A percentile compares a stretch with the other conserved stretches of the same genome.
phyloP scores from a whole-genome alignment of 1,140 invertebrate species.

The Drosophila insularis region DNA sequence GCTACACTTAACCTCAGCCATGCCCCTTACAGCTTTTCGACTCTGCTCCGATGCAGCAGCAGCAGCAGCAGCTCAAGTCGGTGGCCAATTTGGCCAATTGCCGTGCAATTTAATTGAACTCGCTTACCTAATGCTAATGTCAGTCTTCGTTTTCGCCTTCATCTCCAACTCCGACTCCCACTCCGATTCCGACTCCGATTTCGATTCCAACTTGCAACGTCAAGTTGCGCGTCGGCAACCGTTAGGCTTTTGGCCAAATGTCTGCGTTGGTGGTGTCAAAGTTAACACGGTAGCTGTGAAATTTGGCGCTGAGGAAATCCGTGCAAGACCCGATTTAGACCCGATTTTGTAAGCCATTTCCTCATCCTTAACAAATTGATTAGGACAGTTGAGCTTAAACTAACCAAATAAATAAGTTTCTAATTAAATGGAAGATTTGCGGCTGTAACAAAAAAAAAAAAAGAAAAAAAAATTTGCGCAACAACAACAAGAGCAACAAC shows the following conservation, averaged over 20 bases:
- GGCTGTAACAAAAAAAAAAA: conserved; percentile 22
- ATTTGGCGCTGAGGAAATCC: conserved; percentile 76
- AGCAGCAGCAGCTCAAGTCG: conserved; percentile 41
- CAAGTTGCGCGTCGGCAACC: not conserved
- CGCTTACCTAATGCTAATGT: conserved; percentile 76
- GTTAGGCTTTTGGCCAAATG: not conserved
- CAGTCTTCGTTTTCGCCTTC: conserved; percentile 32
- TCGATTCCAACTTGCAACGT: too few relatives aligned
- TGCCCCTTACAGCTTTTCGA: conserved; percentile 30
- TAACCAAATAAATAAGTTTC: conserved; percentile 78
- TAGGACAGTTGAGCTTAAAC: conserved; percentile 68
- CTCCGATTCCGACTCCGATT: too few relatives aligned
- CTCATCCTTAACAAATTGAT: conserved; percentile 80
- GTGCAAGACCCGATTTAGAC: conserved; percentile 35
- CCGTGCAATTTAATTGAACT: conserved; percentile 63
- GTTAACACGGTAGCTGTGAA: conserved; percentile 80
- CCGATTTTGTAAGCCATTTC: conserved; percentile 60
- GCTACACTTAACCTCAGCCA: conserved; percentile 47
- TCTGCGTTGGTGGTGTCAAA: conserved; percentile 72
- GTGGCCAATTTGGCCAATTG: conserved; percentile 69
- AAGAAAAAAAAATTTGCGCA: conserved; percentile 24
- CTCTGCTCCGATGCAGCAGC: conserved; percentile 21
- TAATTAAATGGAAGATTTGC: conserved; percentile 67
- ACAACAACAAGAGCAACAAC: conserved; percentile 32
- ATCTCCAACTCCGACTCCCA: not conserved